These are phyloP conservation scores for Rapana venosa DNA, from an alignment of 2,888 invertebrate genomes.

Conservation along the genomic window DNA sequence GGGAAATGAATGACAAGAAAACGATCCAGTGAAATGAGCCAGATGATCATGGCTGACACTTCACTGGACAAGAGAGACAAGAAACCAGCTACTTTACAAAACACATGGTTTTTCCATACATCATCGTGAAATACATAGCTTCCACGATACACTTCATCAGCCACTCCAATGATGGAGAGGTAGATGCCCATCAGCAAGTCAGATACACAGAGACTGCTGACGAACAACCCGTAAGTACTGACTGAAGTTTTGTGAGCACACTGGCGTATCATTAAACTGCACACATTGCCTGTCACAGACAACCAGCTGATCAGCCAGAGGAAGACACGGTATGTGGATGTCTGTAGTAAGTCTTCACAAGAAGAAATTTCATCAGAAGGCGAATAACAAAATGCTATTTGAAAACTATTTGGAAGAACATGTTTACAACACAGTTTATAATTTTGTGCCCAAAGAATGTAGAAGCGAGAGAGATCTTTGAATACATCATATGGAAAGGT, in stretches of 20 bases:
- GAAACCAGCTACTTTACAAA: constrained; percentile 19
- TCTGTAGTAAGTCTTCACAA: background rate
- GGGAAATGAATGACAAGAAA: background rate
- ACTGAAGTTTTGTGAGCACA: background rate
- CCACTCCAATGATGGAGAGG: background rate
- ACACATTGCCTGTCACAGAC: constrained; percentile 3
- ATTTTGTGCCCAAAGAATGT: background rate
- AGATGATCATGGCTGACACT: constrained; percentile 15
- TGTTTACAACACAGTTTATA: background rate
- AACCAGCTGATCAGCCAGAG: background rate
- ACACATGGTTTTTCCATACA: background rate
- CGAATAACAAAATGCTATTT: background rate
- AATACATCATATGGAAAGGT: background rate
- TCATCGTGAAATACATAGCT: background rate
- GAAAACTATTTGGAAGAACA: background rate
- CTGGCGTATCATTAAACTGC: background rate
- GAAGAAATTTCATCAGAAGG: background rate
- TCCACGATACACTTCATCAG: background rate
- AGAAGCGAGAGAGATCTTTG: background rate
- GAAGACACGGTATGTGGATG: background rate
- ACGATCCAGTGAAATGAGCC: constrained; percentile 25
- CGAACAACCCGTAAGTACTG: background rate
- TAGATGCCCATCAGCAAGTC: constrained; percentile 17
- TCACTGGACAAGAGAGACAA: constrained; percentile 11
- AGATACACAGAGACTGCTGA: background rate